Base-by-base conservation (phyloP, 1,140 invertebrate species). In the Leguminivora glycinivorella region DNA sequence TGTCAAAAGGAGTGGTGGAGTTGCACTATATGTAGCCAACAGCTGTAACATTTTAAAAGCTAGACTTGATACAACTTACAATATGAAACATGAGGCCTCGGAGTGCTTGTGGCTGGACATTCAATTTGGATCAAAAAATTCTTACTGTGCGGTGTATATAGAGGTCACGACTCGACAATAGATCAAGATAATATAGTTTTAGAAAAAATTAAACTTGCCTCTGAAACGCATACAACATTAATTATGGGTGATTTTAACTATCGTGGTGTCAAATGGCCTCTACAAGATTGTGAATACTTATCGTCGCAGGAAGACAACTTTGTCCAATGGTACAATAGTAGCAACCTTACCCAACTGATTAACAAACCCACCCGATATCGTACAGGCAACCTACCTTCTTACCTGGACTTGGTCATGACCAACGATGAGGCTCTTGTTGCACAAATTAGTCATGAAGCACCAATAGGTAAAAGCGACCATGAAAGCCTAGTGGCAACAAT, bases 221-320 rank as follows among this genome's bases (percentile, higher is more conserved):
- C 38, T 6, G 38, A 40, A 40, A 40, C 38, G 38, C 4, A 40
- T 6, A 40, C 38, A 40, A 40, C 10, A 9, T 40, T 40, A 40
- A 40, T 40, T 40, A 40, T 40, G 38, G 38, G 38, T 40, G 38
- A 40, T 40, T 40, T 40, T 40, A 40, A 40, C 38, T 40, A 40
- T 12, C 38, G 38, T 40, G 38, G 38, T 40, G 38, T 40, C 38
- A 40, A 40, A 40, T 40, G 38, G 38, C 38, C 38, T 6, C 38
- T 40, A 1, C 38, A 40, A 10, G 38, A 40, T 40, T 40, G 38
- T 40, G 38, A 40, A 40, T 40, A 40, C 38, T 40, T 40, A 40
- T 6, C 38, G 38, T 10, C 38, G 12, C 38, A 40, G 38, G 38
- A 40, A 40, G 12, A 6, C 38, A 40, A 40, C 38, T 40, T 40